Evolutionary conservation across 2,797 vertebrate species (phyloP), one percentile per base, ranked within the genome.

Genomic region (Clarias pachynema): DNA sequence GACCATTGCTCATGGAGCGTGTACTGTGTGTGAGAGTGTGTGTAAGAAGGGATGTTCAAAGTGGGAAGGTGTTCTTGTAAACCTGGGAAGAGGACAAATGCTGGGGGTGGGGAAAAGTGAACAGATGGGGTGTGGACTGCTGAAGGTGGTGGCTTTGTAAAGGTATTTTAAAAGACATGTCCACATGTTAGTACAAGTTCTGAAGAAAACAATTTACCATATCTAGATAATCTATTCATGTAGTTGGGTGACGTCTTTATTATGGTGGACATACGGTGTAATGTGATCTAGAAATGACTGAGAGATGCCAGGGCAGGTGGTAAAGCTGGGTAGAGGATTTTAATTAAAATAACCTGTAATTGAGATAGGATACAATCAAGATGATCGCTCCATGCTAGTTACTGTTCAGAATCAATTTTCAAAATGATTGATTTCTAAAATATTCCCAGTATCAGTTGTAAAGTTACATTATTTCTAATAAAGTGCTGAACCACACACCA

Each of bases 121-220:
- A 82, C 57, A 69, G 56, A n/a, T 31, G n/a, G 84, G 85, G 59
- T 84, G 81, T 86, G 82, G 57, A 66, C 66, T 84, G 56, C 68
- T 62, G 37, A 69, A 63, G 83, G 83, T 37, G 79, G 75, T 83
- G 82, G 77, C 70, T 79, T 75, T 57, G 26, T 31, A 53, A 83
- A 85, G 63, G 85, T 89, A 86, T 89, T 85, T 85, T 62, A 22
- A 63, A 68, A 82, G 60, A 78, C 40, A 68, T 81, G 79, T 74
- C 29, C 44, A 79, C 89, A 84, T 87, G 86, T 86, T 85, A 60
- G 77, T 84, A 89, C 88, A 85, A 68, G 86, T 85, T 86, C 34
- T 5, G 34, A 29, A 79, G 65, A 40, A 68, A 65, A 53, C 44
- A 31, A 49, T 53, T 8, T 22, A 12, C 22, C 5, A 22, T 34